Evolutionary conservation across 2,797 vertebrate genomes (phyloP).

Genomic region (Microctenopoma lineatum): DNA sequence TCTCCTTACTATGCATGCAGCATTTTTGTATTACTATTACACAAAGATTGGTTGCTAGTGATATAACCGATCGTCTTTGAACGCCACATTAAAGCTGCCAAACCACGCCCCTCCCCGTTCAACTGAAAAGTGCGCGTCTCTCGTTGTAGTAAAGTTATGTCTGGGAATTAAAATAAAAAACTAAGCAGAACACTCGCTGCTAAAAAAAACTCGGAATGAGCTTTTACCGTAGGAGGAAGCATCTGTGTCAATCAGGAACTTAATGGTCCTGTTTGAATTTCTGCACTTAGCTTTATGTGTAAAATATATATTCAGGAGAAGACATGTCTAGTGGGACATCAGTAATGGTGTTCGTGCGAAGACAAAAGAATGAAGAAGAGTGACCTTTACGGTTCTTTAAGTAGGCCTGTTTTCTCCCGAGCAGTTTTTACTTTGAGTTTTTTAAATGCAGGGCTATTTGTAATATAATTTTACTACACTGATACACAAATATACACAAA

Average conservation of each 20-base stretch:
- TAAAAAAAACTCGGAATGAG: neutral
- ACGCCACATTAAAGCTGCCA: conserved; percentile 36
- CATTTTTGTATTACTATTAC: neutral
- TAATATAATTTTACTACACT: no score
- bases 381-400: no score
- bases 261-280: no score
- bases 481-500: neutral
- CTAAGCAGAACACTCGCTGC: neutral
- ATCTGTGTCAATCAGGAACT: conserved; percentile 10
- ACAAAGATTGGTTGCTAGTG: accelerated
- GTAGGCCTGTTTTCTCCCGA: no score
- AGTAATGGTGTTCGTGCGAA: no score
- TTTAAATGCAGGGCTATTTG: no score
- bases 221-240: conserved; percentile 12
- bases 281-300: no score
- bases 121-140: accelerated
- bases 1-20: neutral
- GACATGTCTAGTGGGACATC: no score
- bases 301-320: no score
- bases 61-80: conserved; percentile 38
- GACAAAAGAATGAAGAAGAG: no score
- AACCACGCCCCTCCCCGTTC: conserved; percentile 70
- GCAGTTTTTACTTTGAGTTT: no score
- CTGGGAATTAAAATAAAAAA: no score
- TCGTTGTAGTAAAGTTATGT: neutral